Conservation (phyloP, 2,797 vertebrate species). For the Hafferia zeledoni region DNA sequence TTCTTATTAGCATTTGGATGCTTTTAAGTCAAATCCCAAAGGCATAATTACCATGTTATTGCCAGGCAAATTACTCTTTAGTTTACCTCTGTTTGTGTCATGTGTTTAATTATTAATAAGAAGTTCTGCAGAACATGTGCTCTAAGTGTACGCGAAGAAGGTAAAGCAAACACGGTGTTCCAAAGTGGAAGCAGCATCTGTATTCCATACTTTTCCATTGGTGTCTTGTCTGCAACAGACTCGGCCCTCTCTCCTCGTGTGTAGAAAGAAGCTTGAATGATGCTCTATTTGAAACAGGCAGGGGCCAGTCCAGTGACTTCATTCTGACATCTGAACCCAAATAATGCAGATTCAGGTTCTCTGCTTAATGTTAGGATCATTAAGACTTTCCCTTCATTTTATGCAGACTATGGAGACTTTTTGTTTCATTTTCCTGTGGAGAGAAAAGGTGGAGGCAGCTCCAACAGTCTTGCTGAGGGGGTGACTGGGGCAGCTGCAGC, state of each 20-base stretch:
- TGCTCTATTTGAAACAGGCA: neutral
- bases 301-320: too few relatives aligned
- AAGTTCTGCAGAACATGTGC: neutral
- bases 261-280: neutral
- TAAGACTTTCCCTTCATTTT: neutral
- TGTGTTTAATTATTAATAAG: neutral
- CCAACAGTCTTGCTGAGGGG: fast-evolving
- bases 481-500: neutral
- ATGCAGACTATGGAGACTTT: neutral
- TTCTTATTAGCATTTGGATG: neutral
- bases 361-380: too few relatives aligned
- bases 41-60: neutral
- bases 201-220: neutral
- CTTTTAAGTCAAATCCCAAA: neutral
- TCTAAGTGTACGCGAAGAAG: neutral
- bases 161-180: neutral
- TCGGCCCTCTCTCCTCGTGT: neutral
- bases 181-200: neutral
- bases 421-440: neutral
- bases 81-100: neutral
- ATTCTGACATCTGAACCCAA: too few relatives aligned
- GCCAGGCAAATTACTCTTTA: neutral
- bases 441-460: neutral
- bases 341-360: too few relatives aligned
- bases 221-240: neutral